Evolutionary conservation across 2,888 invertebrate species (phyloP), one percentile per base, ranked within the genome.

Genomic region (Alloplasta piceator): DNA sequence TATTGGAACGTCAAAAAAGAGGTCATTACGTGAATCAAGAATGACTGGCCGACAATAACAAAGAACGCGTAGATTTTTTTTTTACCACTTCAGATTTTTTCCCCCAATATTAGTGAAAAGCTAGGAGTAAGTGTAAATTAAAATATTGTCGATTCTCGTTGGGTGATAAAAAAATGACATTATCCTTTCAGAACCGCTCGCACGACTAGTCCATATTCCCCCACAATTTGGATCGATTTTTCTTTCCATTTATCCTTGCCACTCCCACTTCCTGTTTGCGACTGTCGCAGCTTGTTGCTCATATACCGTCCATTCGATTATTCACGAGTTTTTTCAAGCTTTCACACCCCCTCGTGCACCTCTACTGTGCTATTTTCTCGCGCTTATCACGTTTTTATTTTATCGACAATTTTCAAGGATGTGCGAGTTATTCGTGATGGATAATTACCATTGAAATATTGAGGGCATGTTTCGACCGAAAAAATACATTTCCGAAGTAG

Each of bases 261-360:
- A 43, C 52, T 43, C 9, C 39, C 10, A 61, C 6, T 56, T 63
- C 39, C 48, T 46, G 48, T 56, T 26, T 36, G 41, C 16, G 16
- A 71, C n/a, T 71, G 39, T 67, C 43, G 39, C 48, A n/a, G 16
- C 66, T 56, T 39, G 12, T 41, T 36, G 4, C 52, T 56, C 56
- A 39, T 3, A 60, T 3, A 60, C 16, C 36, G 55, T 38, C 41
- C 48, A 39, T 12, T 77, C 39, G 60, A 75, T 80, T 75, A 80
- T 80, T 80, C 66, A 80, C 55, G 74, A 80, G 60, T 43, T 68
- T 71, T 60, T 68, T 39, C 67, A 12, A 48, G 38, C 52, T 64
- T 38, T 16, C 12, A 55, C 64, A 58, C 38, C 41, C 26, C 26
- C 26, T 26, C 26, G 26, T 3, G 26, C 26, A n/a, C n/a, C n/a